Evolutionary conservation across 2,797 vertebrate genomes (phyloP), one percentile per base, ranked within the genome.

Genomic region (Catamblyrhynchus diadema): DNA sequence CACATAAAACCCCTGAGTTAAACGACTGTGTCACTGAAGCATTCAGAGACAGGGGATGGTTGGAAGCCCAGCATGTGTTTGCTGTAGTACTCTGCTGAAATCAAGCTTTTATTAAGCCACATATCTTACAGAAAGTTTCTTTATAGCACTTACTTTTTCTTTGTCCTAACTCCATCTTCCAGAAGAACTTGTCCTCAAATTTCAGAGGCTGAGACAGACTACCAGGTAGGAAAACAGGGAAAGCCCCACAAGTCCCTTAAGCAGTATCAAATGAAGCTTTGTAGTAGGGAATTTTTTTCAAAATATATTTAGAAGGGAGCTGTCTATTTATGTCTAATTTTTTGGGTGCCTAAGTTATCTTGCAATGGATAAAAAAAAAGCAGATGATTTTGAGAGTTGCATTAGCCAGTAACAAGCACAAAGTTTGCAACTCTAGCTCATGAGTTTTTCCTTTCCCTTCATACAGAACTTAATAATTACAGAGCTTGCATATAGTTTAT

Each of bases 81-180:
- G 86, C 62, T 60, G 45, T 35, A 78, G 71, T 5, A 41, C 59
- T 75, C 88, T 74, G 44, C 39, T 88, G 81, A 96, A 92, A 97
- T 83, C 64, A 79, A 87, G 74, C 62, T 67, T 93, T 95, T 95
- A 94, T 94, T 95, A 96, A 96, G 87, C 62, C 86, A 94, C 90
- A 61, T 86, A 94, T 94, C 75, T 95, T 79, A 73, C 1, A 6
- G 81, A 88, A 94, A 94, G 56, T 81, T 93, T 94, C 87, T 88
- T 83, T 86, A 92, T 61, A 93, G 69, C 48, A 93, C 42, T 78
- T 79, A 66, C 50, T 93, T 94, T 78, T 93, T 3, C 39, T 44
- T 94, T 88, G 54, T 94, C 82, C 88, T 80, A 91, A 90, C 74
- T 90, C 44, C 41, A 54, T 59, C 86, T 94, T 83, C 51, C 83